These are phyloP conservation scores for Tamias sibiricus DNA, from an alignment of 2,113 vertebrate genomes.

Conservation along the genomic window DNA sequence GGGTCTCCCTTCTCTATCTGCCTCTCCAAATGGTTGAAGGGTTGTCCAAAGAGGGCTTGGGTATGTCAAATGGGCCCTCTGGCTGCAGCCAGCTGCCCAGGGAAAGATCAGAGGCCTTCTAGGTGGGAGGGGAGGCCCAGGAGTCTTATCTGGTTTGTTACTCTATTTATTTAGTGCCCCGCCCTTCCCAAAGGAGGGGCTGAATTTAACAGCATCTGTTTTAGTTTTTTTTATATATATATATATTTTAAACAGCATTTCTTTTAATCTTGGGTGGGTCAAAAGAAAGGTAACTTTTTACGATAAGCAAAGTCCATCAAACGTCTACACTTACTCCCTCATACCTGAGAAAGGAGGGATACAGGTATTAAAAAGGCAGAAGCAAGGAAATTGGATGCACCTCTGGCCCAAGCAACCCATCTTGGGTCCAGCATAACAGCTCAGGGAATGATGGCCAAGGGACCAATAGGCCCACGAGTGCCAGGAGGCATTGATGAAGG, in stretches of 20 bases:
- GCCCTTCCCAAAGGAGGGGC: background rate
- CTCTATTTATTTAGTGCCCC: background rate
- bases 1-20: background rate
- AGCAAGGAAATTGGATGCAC: background rate
- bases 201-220: background rate
- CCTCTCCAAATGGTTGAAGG: background rate
- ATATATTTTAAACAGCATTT: background rate
- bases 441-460: background rate
- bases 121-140: background rate
- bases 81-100: background rate
- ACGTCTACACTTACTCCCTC: background rate
- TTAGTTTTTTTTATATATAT: too few species aligned
- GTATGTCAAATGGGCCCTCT: background rate
- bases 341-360: background rate
- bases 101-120: background rate
- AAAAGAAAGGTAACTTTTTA: background rate
- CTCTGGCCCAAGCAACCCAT: background rate
- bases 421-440: background rate
- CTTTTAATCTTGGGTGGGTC: background rate
- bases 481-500: background rate
- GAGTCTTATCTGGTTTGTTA: background rate
- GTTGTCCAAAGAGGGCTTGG: background rate
- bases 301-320: background rate
- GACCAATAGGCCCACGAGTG: background rate
- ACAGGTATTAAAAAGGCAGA: background rate